Percentiles rank a stretch among this genome's conserved stretches.
Conservation (phyloP, 2,113 vertebrate genomes). For the Elaphurus davidianus region DNA sequence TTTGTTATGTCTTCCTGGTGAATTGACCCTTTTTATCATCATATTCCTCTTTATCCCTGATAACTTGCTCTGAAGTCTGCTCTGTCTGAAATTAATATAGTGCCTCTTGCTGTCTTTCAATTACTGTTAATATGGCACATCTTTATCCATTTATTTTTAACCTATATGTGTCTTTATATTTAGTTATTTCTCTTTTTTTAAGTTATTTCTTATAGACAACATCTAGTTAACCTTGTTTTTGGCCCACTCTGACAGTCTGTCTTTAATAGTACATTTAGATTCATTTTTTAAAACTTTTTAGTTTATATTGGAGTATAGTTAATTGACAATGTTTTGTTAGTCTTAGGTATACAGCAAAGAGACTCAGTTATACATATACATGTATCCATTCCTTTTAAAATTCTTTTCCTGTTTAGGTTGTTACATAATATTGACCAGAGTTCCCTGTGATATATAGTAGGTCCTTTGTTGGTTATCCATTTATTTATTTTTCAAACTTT, state of each 20-base stretch:
- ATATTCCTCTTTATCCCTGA: not conserved
- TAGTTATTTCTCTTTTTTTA: not conserved
- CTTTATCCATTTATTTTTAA: not conserved
- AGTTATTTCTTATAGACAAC: not conserved
- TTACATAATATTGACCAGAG: not conserved
- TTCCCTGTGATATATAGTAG: not conserved
- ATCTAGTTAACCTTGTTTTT: not conserved
- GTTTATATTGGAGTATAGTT: not conserved
- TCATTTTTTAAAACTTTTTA: not conserved
- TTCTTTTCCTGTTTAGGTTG: not conserved
- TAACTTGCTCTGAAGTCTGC: not conserved
- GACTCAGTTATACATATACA: not conserved
- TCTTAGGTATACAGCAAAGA: not conserved
- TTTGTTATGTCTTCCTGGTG: not conserved
- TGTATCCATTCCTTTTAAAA: not conserved
- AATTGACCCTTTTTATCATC: not conserved
- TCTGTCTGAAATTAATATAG: not conserved
- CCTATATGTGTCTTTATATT: not conserved
- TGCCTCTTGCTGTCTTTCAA: not conserved
- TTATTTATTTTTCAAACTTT: not conserved
- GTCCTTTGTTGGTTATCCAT: not conserved
- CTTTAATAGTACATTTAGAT: not conserved
- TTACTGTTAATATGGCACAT: not conserved
- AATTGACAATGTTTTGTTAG: not conserved
- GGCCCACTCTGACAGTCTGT: not conserved